A percentile compares a stretch with the other conserved stretches of the same genome.
Conservation (phyloP, 2,797 vertebrate species). For the Capromys pilorides region DNA sequence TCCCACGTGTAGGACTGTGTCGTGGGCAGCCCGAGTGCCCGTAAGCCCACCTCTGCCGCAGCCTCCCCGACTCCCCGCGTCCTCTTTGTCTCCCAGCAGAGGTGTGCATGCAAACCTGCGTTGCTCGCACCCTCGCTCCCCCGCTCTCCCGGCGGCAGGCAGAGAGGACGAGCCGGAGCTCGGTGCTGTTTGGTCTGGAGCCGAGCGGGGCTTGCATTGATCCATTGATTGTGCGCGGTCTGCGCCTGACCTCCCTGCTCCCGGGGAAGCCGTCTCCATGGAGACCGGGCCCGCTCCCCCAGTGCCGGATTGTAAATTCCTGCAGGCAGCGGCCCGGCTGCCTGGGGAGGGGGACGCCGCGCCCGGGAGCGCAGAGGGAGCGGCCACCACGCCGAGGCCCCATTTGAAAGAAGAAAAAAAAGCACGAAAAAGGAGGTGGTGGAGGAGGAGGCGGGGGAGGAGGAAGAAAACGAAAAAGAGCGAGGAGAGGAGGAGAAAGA, state of each 20-base stretch:
- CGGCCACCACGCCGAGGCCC: constrained; percentile 79
- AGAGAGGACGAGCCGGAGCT: constrained; percentile 60
- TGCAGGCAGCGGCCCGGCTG: constrained; percentile 88
- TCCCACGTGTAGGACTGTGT: neutral
- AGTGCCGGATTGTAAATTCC: constrained; percentile 92
- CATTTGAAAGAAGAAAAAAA: constrained; percentile 77
- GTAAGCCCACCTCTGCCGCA: neutral
- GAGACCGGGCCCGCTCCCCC: constrained; percentile 87
- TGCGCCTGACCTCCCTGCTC: constrained; percentile 89
- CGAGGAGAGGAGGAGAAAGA: constrained; percentile 52
- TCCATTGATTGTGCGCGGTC: constrained; percentile 90
- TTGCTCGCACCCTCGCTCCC: constrained; percentile 42
- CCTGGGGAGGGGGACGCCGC: constrained; percentile 84
- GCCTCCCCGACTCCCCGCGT: neutral
- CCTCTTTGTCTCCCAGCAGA: constrained; percentile 75
- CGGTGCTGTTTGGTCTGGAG: constrained; percentile 85
- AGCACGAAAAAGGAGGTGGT: constrained; percentile 82
- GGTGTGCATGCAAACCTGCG: constrained; percentile 69
- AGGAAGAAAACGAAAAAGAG: constrained; percentile 79
- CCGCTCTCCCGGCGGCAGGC: neutral
- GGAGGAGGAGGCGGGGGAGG: constrained; percentile 47
- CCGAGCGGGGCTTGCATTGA: constrained; percentile 87
- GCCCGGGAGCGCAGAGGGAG: constrained; percentile 84
- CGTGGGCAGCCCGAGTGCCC: neutral
- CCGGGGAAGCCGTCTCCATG: constrained; percentile 92